phyloP scores from a whole-genome alignment of 2,888 invertebrate species.

The Chymomyza amoena region DNA sequence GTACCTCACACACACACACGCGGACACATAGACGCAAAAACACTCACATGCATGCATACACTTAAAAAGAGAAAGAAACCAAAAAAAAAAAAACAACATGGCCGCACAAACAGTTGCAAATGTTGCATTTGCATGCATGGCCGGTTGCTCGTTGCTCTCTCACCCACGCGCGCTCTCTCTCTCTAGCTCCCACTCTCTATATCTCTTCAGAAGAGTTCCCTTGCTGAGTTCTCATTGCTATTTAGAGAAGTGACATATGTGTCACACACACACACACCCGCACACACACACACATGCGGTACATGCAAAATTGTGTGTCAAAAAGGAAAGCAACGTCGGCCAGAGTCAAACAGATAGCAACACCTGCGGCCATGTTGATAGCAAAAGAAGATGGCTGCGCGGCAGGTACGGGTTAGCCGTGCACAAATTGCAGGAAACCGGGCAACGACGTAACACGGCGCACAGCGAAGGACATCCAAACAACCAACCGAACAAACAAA shows the following conservation, averaged over 20 bases:
- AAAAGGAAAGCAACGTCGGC: slow-evolving; percentile 50
- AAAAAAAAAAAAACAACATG: slow-evolving; percentile 41
- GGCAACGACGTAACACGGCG: slow-evolving; percentile 28
- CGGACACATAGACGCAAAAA: slow-evolving; percentile 12
- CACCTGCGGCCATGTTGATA: slow-evolving; percentile 34
- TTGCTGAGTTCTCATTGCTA: slow-evolving; percentile 47
- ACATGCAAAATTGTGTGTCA: slow-evolving; percentile 68
- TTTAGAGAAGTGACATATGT: slow-evolving; percentile 69
- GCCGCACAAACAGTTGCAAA: slow-evolving; percentile 66
- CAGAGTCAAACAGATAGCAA: slow-evolving; percentile 11
- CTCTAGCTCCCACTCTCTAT: background rate
- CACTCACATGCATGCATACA: slow-evolving; percentile 14
- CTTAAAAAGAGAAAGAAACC: background rate
- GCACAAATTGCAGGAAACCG: slow-evolving; percentile 66
- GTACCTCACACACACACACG: slow-evolving; percentile 20
- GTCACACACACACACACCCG: slow-evolving; percentile 27
- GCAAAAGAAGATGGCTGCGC: background rate
- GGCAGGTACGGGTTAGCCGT: slow-evolving; percentile 32
- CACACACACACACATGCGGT: slow-evolving; percentile 24
- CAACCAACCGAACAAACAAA: slow-evolving; percentile 20
- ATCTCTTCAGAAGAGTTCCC: background rate
- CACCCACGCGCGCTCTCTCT: background rate
- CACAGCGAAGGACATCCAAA: slow-evolving; percentile 1
- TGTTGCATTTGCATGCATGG: slow-evolving; percentile 72
- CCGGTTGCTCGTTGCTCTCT: slow-evolving; percentile 45